Base-by-base conservation (phyloP, 2,113 vertebrate species). In the Aldabrachelys gigantea region DNA sequence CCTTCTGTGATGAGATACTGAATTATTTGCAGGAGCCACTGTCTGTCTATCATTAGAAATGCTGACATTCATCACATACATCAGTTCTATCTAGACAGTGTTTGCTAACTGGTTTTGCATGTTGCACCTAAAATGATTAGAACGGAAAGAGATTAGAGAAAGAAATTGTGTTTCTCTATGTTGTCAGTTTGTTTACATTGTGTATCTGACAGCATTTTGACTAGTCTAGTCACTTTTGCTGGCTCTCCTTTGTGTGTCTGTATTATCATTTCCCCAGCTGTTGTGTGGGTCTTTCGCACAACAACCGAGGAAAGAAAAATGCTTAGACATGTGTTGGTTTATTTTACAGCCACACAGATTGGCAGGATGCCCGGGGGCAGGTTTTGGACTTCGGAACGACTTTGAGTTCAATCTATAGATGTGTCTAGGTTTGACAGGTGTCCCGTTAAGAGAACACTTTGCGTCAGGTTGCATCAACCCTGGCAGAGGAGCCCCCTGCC, bases 91-190 rank as follows among this genome's bases (percentile, higher is more conserved):
- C 62, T 72, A 75, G 54, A 92, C 88, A 89, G 24, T 85, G 84
- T 96, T 92, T 96, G 87, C 89, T 91, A 88, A 27, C 75, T 95
- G 79, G 12, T 89, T 91, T 91, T 91, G 88, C 62, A 96, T 92
- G 95, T 90, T 80, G 81, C 57, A 29, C 38, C 17, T 24, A 47
- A 87, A 84, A 65, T 3, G 75, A 86, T 62, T 83, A 5, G 92
- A 56, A 94, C 86, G 2, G 6, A 47, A 78, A 29, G 21, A 72
- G 75, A 78, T 3, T 19, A 50, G 87, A 88, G 92, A 95, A 89
- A 57, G 91, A 87, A 94, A 92, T 50, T 80, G 84, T 49, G 75
- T 0, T 38, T n/a, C 41, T 81, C 84, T 7, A 27, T 86, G 31
- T 89, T 10, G 0, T 94, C 84, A 56, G 56, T 89, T 41, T 4